Evolutionary conservation across 2,113 vertebrate species (phyloP).

Genomic region (Passerina amoena): DNA sequence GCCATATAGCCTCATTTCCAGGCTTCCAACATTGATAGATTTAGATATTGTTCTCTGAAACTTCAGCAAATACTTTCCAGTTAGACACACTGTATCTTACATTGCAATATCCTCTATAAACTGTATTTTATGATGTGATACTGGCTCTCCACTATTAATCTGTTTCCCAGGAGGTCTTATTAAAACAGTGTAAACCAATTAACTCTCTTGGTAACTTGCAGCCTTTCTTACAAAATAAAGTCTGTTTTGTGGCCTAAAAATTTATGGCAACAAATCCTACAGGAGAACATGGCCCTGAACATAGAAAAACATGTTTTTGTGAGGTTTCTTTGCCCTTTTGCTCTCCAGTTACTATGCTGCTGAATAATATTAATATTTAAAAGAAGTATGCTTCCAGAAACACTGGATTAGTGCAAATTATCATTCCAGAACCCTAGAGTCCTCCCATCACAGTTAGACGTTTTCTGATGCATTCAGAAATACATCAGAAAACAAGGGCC

Average conservation of each 20-base stretch:
- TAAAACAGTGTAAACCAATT: constrained; percentile 75
- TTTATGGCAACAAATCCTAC: constrained; percentile 62
- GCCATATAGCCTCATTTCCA: neutral
- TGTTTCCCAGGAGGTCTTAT: constrained; percentile 69
- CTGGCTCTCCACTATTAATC: constrained; percentile 33
- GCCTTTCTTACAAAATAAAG: constrained; percentile 60
- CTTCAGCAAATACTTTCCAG: constrained; percentile 29
- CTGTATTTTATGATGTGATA: constrained; percentile 21
- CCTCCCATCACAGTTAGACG: neutral
- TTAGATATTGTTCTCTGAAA: neutral
- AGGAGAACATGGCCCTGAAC: constrained; percentile 46
- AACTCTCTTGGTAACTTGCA: constrained; percentile 58
- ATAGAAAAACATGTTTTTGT: constrained; percentile 32
- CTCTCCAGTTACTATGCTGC: neutral
- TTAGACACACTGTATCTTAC: neutral
- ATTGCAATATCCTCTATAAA: constrained; percentile 36
- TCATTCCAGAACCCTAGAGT: neutral
- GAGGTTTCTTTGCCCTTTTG: neutral
- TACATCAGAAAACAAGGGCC: neutral
- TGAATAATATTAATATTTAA: constrained; percentile 49
- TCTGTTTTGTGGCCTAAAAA: constrained; percentile 26
- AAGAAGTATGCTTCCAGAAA: constrained; percentile 7
- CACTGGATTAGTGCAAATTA: neutral
- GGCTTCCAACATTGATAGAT: neutral
- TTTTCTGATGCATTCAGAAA: neutral